Evolutionary conservation across 2,888 invertebrate genomes (phyloP), one percentile per base, ranked within the genome.

Genomic region (Synanthedon andrenaeformis): DNA sequence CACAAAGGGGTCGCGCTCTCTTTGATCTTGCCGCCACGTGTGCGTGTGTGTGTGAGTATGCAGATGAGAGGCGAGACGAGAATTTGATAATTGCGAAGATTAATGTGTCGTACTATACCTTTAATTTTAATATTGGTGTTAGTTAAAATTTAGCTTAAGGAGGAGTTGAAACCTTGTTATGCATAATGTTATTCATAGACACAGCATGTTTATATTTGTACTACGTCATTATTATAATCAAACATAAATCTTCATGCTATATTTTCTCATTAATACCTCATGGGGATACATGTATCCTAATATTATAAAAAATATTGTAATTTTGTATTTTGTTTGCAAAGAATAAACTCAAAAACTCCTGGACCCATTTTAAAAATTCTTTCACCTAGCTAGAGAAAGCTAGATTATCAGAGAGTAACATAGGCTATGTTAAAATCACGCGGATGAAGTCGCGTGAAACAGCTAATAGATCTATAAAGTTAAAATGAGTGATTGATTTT

Each of bases 41-140:
- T 78, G 82, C 84, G 86, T 82, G 76, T 71, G 66, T 66, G 59
- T 76, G 74, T 79, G 76, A 75, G 80, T 81, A 86, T 86, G 86
- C 82, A 86, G 86, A 87, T 86, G 84, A 83, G 81, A 70, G 66
- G 70, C 63, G 67, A 69, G 72, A 49, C 65, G 79, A 77, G 85
- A 84, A 84, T 87, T 87, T 85, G 86, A 85, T 87, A 87, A 87
- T 86, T 86, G 86, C 81, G 67, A 82, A 83, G 86, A 87, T 86
- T 86, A 84, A 83, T 82, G 75, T 67, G 49, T 45, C 45, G 45
- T 45, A 45, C 45, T 45, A 14, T 45, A 45, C 45, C 35, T 45
- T 14, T 45, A 45, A 45, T 14, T n/a, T 45, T 45, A 45, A 45
- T 45, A 14, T 45, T 45, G 35, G 45, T 45, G 45, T 45, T 45